Conservation (phyloP, 1,140 invertebrate genomes). For the Eriosoma lanigerum region DNA sequence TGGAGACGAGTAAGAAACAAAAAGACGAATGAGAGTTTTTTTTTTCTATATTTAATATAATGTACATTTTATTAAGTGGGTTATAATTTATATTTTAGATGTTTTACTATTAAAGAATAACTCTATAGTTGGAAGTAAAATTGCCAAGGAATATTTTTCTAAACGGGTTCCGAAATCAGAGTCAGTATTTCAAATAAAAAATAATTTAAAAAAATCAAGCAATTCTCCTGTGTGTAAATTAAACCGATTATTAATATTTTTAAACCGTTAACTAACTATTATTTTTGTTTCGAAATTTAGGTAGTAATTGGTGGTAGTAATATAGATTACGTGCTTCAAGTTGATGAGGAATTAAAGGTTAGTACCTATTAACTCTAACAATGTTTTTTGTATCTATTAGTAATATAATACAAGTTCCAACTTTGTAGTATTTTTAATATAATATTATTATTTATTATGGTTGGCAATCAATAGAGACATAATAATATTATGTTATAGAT, state of each 20-base stretch:
- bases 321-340: constrained; percentile 72
- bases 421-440: too few relatives aligned
- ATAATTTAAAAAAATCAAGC: not conserved
- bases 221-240: constrained; percentile 23
- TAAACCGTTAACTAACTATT: not conserved
- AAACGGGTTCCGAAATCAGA: not conserved
- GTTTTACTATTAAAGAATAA: constrained; percentile 91
- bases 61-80: not conserved
- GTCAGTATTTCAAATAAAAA: constrained; percentile 37
- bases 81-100: constrained; percentile 63
- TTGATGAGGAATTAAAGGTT: constrained; percentile 70
- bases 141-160: constrained; percentile 67
- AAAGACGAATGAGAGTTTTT: not conserved
- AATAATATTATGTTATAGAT: not conserved
- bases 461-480: too few relatives aligned
- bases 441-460: too few relatives aligned
- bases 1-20: constrained; percentile 73
- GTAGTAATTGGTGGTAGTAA: constrained; percentile 79
- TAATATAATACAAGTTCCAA: too few relatives aligned
- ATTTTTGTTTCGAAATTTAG: constrained; percentile 46
- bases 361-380: constrained; percentile 56
- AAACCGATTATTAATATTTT: not conserved
- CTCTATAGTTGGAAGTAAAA: constrained; percentile 78
- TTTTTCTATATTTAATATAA: too few relatives aligned
- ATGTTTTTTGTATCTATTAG: too few relatives aligned